Conservation (phyloP, 2,888 invertebrate species). For the Cecidostiba fungosa region DNA sequence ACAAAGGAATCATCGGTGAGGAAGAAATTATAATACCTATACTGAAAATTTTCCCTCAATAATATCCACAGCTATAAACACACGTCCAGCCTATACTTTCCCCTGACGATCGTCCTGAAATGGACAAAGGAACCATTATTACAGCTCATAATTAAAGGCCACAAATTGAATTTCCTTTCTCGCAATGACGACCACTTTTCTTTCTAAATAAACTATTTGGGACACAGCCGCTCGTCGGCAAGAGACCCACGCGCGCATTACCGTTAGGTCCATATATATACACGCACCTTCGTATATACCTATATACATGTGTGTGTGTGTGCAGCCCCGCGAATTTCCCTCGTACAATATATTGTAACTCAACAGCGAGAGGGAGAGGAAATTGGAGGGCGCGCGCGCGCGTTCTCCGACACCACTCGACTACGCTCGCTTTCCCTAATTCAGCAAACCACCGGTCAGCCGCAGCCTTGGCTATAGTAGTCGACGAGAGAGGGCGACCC, state of each 20-base stretch:
- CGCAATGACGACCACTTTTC: background rate
- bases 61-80: background rate
- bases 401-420: slow-evolving; percentile 64
- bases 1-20: no score
- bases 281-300: background rate
- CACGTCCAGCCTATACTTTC: background rate
- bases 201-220: slow-evolving; percentile 49
- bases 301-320: background rate
- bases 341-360: slow-evolving; percentile 48
- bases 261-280: background rate
- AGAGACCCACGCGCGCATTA: background rate
- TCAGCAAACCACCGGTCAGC: slow-evolving; percentile 66
- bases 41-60: background rate
- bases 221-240: background rate
- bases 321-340: slow-evolving; percentile 2
- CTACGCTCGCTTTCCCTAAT: slow-evolving; percentile 71
- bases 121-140: slow-evolving; percentile 46
- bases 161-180: slow-evolving; percentile 47
- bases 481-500: slow-evolving; percentile 44
- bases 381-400: slow-evolving; percentile 68
- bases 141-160: slow-evolving; percentile 47
- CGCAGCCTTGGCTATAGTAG: slow-evolving; percentile 34
- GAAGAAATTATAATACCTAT: background rate
- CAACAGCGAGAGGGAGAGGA: slow-evolving; percentile 63
- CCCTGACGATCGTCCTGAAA: background rate